Percentiles rank a stretch among this genome's conserved stretches.
These are phyloP conservation scores for Myxocyprinus asiaticus DNA, from an alignment of 2,113 vertebrate species.

Conservation along the genomic window DNA sequence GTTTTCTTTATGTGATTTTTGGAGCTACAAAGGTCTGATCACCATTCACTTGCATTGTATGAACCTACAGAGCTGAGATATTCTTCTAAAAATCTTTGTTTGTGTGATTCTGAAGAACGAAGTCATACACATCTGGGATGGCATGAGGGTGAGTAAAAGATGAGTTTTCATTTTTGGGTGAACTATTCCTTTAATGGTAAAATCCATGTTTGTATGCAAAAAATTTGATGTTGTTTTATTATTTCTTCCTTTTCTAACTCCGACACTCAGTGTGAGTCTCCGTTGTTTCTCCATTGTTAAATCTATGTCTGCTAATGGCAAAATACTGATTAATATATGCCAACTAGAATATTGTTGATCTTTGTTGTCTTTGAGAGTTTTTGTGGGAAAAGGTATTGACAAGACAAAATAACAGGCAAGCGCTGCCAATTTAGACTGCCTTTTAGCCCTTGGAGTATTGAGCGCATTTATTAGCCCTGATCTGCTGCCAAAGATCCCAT, in stretches of 20 bases:
- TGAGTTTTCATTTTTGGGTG: too few species aligned
- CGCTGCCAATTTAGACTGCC: constrained; percentile 42
- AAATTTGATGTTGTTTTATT: background rate
- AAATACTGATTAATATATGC: constrained; percentile 14
- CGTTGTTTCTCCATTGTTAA: background rate
- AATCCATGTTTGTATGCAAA: too few species aligned
- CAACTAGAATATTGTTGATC: background rate
- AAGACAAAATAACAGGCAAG: background rate
- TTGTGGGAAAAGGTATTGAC: constrained; percentile 20
- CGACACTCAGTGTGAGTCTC: background rate
- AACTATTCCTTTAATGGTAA: too few species aligned
- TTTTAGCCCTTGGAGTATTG: background rate
- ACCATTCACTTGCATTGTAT: too few species aligned
- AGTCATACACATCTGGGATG: too few species aligned
- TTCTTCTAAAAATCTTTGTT: too few species aligned
- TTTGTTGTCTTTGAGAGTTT: constrained; percentile 18
- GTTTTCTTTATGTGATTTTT: too few species aligned
- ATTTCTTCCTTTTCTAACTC: background rate
- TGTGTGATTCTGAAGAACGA: too few species aligned
- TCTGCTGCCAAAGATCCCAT: constrained; percentile 45
- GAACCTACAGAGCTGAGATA: too few species aligned
- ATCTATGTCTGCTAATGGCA: constrained; percentile 4
- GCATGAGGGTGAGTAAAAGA: too few species aligned
- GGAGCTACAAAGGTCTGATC: too few species aligned
- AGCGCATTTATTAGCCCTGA: constrained; percentile 20